phyloP scores from a whole-genome alignment of 2,888 invertebrate species.

The Sepioteuthis lessoniana region DNA sequence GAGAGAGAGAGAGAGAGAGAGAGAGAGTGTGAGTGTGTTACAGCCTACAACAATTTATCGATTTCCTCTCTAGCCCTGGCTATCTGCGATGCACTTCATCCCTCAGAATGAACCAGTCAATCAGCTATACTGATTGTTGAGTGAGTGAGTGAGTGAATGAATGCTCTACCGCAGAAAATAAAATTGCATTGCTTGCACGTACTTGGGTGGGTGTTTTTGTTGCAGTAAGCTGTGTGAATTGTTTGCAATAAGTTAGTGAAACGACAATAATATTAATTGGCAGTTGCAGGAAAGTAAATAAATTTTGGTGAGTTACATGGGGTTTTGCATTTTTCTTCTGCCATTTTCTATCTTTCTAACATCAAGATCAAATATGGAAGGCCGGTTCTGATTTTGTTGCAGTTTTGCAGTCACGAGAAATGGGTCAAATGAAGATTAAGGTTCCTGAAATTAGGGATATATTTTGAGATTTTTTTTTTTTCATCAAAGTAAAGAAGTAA shows the following conservation, averaged over 20 bases:
- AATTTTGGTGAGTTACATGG: too few relatives aligned
- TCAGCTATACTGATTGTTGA: conserved; percentile 17
- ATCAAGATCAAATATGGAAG: background rate
- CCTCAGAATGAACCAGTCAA: background rate
- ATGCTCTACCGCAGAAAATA: background rate
- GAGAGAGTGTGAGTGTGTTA: background rate
- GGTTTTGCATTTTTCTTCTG: background rate
- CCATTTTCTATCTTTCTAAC: background rate
- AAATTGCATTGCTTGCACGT: background rate
- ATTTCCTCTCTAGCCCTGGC: conserved; percentile 33
- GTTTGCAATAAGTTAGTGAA: background rate
- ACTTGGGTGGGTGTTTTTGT: background rate
- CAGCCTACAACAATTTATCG: conserved; percentile 33
- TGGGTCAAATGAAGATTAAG: conserved; percentile 9
- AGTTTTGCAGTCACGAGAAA: background rate
- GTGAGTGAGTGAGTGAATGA: conserved; percentile 7
- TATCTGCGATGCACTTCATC: background rate
- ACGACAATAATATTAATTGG: background rate
- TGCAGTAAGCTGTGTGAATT: background rate
- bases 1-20: background rate
- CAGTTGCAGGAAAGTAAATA: background rate
- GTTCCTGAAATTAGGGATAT: background rate
- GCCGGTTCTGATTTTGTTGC: background rate
- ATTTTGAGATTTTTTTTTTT: background rate
- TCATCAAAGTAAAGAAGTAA: background rate